Percentiles rank a stretch among this genome's conserved stretches.
Evolutionary conservation across 2,888 invertebrate genomes (phyloP).

Genomic region (Amiota mariae): DNA sequence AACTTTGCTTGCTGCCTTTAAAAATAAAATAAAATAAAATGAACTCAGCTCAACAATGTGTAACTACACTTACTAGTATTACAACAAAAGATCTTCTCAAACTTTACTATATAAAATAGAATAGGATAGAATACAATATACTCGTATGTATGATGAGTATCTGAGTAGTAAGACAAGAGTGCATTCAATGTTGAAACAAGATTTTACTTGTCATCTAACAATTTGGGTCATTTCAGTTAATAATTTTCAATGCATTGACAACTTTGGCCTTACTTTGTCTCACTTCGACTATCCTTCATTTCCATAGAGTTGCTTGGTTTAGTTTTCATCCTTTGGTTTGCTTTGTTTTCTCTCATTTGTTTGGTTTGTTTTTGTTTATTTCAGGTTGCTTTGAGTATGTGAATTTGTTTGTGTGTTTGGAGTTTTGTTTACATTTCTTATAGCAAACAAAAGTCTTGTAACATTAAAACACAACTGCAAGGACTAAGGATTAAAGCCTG

Average conservation of each 20-base stretch:
- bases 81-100: too few relatives aligned
- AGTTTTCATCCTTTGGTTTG: too few relatives aligned
- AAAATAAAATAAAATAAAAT: too few relatives aligned
- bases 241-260: constrained; percentile 4
- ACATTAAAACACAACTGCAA: not conserved
- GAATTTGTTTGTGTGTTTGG: constrained; percentile 34
- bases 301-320: too few relatives aligned
- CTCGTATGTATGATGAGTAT: too few relatives aligned
- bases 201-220: constrained; percentile 1
- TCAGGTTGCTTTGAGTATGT: not conserved
- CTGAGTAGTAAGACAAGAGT: not conserved
- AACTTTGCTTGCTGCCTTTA: too few relatives aligned
- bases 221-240: constrained; percentile 1
- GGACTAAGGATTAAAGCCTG: not conserved
- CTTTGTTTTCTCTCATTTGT: not conserved
- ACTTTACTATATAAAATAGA: too few relatives aligned
- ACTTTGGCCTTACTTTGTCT: not conserved
- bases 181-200: not conserved
- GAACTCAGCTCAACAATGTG: too few relatives aligned
- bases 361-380: constrained; percentile 7
- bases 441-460: not conserved
- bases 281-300: too few relatives aligned
- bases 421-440: constrained; percentile 8
- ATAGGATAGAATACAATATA: not conserved
- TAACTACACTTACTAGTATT: too few relatives aligned